Evolutionary conservation across 2,797 vertebrate genomes (phyloP), one percentile per base, ranked within the genome.

Genomic region (Pangasius macronema): DNA sequence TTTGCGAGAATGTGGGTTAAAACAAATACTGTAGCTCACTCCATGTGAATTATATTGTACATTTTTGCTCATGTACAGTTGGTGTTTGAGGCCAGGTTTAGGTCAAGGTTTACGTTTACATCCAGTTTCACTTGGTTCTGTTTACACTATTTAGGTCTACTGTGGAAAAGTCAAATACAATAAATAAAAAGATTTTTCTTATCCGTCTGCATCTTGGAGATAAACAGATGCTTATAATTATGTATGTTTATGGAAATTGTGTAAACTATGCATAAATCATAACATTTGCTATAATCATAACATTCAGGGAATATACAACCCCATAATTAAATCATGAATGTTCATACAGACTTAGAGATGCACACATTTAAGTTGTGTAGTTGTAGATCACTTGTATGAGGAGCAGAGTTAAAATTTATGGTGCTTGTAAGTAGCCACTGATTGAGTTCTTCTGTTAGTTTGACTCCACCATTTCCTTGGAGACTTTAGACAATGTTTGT

Each of bases 61-160:
- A 87, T 89, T 91, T 86, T 92, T 90, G 88, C 90, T 88, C 8
- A 63, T 91, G 93, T 95, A 93, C 93, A 92, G 6, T 36, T 70
- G 36, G 36, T 72, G 13, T 1, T 68, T 53, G 36, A n/a, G 36
- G 22, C n/a, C 80, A 65, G 20, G 84, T 57, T 13, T 59, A 84
- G 92, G 92, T 92, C 90, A 94, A 91, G 93, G 94, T 93, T 90
- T 63, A 77, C 85, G 49, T 92, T 94, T 93, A 93, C 93, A 94
- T 95, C 91, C 92, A 91, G 84, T 95, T 95, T 95, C 94, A 93
- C 93, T 95, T 84, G 91, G 90, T 88, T 92, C 86, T 86, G 88
- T 89, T 93, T 89, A 88, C 88, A 89, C 81, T 93, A 90, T 94
- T 94, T 93, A 92, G 90, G 88, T 90, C 81, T 79, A 59, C 70